Percentiles rank a stretch among this genome's conserved stretches.
Evolutionary conservation across 1,140 invertebrate genomes (phyloP).

Genomic region (Bombus difficillimus): DNA sequence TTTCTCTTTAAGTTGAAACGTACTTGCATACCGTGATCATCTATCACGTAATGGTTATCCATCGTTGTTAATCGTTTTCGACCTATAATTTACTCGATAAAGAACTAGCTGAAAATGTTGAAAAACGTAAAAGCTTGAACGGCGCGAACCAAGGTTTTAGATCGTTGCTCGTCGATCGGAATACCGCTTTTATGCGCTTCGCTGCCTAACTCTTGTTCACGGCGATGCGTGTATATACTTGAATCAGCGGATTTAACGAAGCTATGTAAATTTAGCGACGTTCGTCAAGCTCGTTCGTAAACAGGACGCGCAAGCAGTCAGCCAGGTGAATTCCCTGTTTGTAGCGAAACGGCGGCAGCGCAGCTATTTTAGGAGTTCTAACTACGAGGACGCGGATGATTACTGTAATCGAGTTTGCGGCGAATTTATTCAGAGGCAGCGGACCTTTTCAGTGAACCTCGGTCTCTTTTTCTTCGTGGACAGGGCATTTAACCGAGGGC

Average conservation of each 20-base stretch:
- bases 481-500: conserved; percentile 29
- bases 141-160: background rate
- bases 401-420: conserved; percentile 36
- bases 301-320: background rate
- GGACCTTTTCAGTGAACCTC: conserved; percentile 23
- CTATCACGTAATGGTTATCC: no score
- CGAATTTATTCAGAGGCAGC: conserved; percentile 31
- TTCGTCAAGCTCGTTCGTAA: background rate
- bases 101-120: background rate
- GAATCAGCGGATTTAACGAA: no score
- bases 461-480: conserved; percentile 2
- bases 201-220: no score
- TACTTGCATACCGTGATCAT: no score
- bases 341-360: background rate
- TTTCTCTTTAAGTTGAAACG: no score
- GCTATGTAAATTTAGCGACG: conserved; percentile 22
- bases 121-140: background rate
- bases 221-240: no score
- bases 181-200: background rate
- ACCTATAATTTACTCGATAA: background rate
- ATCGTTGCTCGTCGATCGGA: background rate
- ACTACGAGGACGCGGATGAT: conserved; percentile 20
- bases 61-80: background rate
- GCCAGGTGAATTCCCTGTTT: background rate
- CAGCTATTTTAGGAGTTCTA: conserved; percentile 17